Percentiles rank a stretch among this genome's conserved stretches.
These are phyloP conservation scores for Leptonema lineaticorne DNA, from an alignment of 1,140 invertebrate genomes.

Conservation along the genomic window DNA sequence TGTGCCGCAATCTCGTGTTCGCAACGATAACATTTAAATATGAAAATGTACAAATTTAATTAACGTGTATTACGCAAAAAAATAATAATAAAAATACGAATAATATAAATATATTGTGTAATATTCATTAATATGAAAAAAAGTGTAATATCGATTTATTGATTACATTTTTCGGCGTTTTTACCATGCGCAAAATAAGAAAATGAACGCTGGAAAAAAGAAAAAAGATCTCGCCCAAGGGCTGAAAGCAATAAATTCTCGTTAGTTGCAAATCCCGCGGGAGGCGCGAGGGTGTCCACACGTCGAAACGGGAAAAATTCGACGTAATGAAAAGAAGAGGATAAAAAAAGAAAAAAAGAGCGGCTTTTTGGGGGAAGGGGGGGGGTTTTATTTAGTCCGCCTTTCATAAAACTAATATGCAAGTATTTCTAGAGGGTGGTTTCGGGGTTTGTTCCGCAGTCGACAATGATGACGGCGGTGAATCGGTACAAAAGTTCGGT, in stretches of 20 bases:
- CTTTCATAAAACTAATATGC: slow-evolving; percentile 42
- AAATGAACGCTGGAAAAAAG: neutral
- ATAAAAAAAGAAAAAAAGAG: too few relatives aligned
- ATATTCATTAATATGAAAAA: neutral
- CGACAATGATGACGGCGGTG: too few relatives aligned
- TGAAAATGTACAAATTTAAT: too few relatives aligned
- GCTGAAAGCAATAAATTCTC: slow-evolving; percentile 36
- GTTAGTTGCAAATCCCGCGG: slow-evolving; percentile 24
- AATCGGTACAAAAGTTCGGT: slow-evolving; percentile 27
- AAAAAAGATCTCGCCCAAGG: neutral
- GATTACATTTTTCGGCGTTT: neutral
- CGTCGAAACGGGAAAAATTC: slow-evolving; percentile 3
- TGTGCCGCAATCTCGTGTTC: neutral
- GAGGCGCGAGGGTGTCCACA: neutral
- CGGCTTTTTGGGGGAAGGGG: too few relatives aligned
- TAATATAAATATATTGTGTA: neutral
- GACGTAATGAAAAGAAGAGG: slow-evolving; percentile 39
- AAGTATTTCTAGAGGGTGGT: slow-evolving; percentile 32
- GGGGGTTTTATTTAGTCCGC: slow-evolving; percentile 33
- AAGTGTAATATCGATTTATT: neutral
- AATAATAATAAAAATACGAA: neutral
- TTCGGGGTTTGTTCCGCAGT: too few relatives aligned
- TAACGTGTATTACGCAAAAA: too few relatives aligned
- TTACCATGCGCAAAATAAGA: neutral
- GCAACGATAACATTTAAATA: too few relatives aligned